These are phyloP conservation scores for Euleptes europaea DNA, from an alignment of 2,113 vertebrate species.

Conservation along the genomic window DNA sequence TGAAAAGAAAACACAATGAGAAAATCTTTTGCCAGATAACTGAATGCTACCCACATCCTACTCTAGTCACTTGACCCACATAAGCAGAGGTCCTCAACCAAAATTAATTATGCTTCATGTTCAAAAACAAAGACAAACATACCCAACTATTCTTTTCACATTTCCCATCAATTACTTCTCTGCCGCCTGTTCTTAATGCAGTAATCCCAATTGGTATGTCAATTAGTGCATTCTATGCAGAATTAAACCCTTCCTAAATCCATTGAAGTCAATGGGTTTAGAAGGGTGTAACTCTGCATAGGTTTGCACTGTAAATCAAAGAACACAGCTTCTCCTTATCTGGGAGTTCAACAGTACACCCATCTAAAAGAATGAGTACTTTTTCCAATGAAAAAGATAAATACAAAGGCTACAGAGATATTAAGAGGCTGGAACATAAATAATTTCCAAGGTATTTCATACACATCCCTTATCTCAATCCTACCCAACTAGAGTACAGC, in stretches of 20 bases:
- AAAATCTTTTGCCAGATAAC: neutral
- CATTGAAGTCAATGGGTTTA: too few species aligned
- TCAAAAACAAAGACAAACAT: neutral
- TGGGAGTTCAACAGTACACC: neutral
- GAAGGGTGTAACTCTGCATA: too few species aligned
- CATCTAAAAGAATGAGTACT: slow-evolving; percentile 28
- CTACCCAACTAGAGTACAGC: neutral
- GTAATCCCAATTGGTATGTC: neutral
- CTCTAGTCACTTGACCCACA: neutral
- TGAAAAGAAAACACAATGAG: slow-evolving; percentile 18
- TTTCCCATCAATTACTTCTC: neutral
- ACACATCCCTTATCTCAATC: neutral
- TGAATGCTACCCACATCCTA: neutral
- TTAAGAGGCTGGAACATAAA: neutral
- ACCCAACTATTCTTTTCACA: neutral
- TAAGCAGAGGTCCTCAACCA: neutral
- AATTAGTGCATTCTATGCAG: neutral
- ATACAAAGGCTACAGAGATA: slow-evolving; percentile 12
- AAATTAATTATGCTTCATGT: fast-evolving
- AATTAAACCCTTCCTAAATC: too few species aligned
- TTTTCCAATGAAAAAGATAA: slow-evolving; percentile 23
- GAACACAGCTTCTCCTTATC: neutral
- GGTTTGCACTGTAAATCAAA: neutral
- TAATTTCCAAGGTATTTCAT: neutral
- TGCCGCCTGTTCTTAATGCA: neutral